Evolutionary conservation across 2,888 invertebrate species (phyloP), one percentile per base, ranked within the genome.

Genomic region (Perdita meconis): DNA sequence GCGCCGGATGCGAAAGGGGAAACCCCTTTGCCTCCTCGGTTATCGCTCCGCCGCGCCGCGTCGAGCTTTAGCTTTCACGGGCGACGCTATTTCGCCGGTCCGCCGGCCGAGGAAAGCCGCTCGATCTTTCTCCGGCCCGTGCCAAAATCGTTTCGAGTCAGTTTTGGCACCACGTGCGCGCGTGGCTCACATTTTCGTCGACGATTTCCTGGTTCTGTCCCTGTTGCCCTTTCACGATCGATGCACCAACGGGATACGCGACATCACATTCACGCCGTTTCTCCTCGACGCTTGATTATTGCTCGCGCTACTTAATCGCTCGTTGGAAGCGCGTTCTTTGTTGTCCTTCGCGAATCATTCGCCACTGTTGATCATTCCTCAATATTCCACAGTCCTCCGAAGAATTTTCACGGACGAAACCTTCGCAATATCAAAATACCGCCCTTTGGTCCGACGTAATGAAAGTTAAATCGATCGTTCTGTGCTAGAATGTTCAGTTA

Each of bases 1-100:
- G 47, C 51, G 47, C 81, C 84, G 84, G 80, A 80, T 77, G 69
- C 63, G 40, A 57, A 53, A n/a, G n/a, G n/a, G 65, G 61, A 53
- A 56, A 66, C 5, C 34, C 22, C 36, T 47, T 42, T 44, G 63
- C n/a, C 47, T 30, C 19, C 13, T 26, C 10, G 36, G 13, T 24
- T 22, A 10, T 42, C 34, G 26, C 1, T 3, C 61, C 30, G 34
- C 1, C n/a, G n/a, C n/a, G n/a, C n/a, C n/a, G n/a, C n/a, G n/a
- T n/a, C n/a, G n/a, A 50, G 36, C 40, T 36, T 0, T 12, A n/a
- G 50, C 36, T 38, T 26, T 57, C 65, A 66, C 66, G 44, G 34
- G n/a, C 66, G 59, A 47, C 44, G 12, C 59, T 47, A 34, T 66
- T 26, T 19, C 59, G 47, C 13, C 34, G 51, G 36, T 63, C 16